phyloP scores from a whole-genome alignment of 2,888 invertebrate species.

The Merodon equestris region DNA sequence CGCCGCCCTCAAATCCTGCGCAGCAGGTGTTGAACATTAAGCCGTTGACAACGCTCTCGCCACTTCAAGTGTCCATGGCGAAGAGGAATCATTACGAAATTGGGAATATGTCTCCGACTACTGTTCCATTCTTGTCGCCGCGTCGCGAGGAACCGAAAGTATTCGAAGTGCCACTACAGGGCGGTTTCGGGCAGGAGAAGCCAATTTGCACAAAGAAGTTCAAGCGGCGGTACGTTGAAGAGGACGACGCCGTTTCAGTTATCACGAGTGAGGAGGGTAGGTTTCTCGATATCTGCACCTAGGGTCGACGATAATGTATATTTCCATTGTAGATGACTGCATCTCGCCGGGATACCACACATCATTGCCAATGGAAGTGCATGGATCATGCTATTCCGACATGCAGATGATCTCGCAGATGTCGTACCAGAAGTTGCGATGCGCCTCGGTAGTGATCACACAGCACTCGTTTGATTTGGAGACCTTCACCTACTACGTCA shows the following conservation, averaged over 20 bases:
- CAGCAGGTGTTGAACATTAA: constrained; percentile 77
- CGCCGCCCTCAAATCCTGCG: constrained; percentile 75
- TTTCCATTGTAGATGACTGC: constrained; percentile 75
- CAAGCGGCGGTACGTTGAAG: constrained; percentile 77
- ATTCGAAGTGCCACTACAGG: constrained; percentile 76
- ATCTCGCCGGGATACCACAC: constrained; percentile 79
- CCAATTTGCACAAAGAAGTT: constrained; percentile 78
- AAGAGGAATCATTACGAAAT: constrained; percentile 76
- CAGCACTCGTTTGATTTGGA: constrained; percentile 79
- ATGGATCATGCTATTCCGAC: constrained; percentile 78
- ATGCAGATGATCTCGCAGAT: constrained; percentile 79
- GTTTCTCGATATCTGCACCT: constrained; percentile 11
- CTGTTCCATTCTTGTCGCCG: constrained; percentile 76
- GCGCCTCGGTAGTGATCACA: constrained; percentile 77
- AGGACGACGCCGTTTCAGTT: constrained; percentile 79
- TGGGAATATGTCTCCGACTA: constrained; percentile 77
- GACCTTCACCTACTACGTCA: constrained; percentile 78
- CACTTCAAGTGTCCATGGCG: constrained; percentile 76
- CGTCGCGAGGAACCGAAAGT: constrained; percentile 76
- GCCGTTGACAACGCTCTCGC: constrained; percentile 76
- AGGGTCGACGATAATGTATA: background rate
- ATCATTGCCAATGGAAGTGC: constrained; percentile 78
- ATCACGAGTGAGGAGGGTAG: constrained; percentile 79
- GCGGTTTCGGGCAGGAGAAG: constrained; percentile 75
- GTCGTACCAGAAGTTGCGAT: constrained; percentile 77